phyloP scores from a whole-genome alignment of 2,797 vertebrate genomes.

The Chiroxiphia lanceolata region DNA sequence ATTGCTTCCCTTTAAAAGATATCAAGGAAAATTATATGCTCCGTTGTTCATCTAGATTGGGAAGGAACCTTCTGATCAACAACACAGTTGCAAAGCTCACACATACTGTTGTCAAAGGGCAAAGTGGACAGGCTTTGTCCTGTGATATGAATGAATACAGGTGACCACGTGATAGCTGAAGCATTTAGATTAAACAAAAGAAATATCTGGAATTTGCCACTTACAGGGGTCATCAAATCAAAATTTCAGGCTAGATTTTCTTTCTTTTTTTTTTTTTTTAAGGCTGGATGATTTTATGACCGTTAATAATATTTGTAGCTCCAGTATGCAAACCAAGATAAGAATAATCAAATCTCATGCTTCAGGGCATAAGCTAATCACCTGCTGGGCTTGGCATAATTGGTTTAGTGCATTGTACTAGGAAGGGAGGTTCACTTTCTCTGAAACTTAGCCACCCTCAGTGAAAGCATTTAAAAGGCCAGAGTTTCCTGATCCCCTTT shows the following conservation, averaged over 20 bases:
- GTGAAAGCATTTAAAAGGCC: background rate
- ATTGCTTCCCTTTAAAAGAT: background rate
- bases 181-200: background rate
- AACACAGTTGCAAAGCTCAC: background rate
- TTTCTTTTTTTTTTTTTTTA: background rate
- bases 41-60: background rate
- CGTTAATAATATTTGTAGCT: conserved; percentile 14
- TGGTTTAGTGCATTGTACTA: conserved; percentile 31
- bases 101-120: background rate
- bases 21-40: background rate
- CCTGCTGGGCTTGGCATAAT: conserved; percentile 47
- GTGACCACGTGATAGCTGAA: background rate
- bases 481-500: conserved; percentile 7
- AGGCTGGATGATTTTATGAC: conserved; percentile 22
- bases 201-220: background rate
- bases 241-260: background rate
- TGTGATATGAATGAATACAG: background rate
- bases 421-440: conserved; percentile 20
- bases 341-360: conserved; percentile 66
- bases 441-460: background rate
- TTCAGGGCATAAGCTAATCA: conserved; percentile 62
- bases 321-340: conserved; percentile 34
- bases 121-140: background rate
- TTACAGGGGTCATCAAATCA: background rate
- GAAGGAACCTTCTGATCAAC: background rate